Percentiles rank a stretch among this genome's conserved stretches.
Conservation (phyloP, 2,113 vertebrate genomes). For the Phylloscopus whistleri region DNA sequence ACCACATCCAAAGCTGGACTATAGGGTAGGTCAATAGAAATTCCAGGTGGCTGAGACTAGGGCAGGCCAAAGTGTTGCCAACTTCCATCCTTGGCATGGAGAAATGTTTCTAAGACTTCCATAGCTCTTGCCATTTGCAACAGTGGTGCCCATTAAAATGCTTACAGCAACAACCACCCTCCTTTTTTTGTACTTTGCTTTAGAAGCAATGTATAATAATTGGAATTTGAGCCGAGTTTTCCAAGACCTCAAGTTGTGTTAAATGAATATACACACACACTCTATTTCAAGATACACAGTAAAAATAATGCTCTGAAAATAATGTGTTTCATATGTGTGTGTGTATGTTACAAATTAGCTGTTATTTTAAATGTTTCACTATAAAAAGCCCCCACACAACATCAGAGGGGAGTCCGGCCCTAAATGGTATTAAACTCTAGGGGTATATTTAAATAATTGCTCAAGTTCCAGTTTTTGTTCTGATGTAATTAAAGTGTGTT, state of each 20-base stretch:
- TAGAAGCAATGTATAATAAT: conserved; percentile 13
- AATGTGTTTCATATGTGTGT: conserved; percentile 35
- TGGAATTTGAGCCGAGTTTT: not conserved
- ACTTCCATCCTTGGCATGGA: not conserved
- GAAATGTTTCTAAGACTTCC: not conserved
- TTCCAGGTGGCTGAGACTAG: conserved; percentile 1
- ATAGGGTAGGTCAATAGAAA: not conserved
- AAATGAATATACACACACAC: not conserved
- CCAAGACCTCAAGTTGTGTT: not conserved
- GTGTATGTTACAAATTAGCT: conserved; percentile 53
- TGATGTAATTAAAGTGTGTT: conserved; percentile 13
- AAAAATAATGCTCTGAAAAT: conserved; percentile 43
- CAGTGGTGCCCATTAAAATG: not conserved
- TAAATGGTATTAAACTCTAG: conserved; percentile 15
- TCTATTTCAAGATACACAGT: conserved; percentile 18
- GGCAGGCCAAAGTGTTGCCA: not conserved
- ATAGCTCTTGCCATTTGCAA: not conserved
- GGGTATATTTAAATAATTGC: conserved; percentile 40
- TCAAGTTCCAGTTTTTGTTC: conserved; percentile 35
- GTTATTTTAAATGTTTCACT: conserved; percentile 45
- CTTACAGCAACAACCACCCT: not conserved
- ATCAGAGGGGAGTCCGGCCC: not conserved
- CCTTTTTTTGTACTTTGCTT: not conserved
- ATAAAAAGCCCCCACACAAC: not conserved
- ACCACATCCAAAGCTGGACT: not conserved